Percentiles rank a stretch among this genome's conserved stretches.
phyloP scores from a whole-genome alignment of 2,113 vertebrate species.

The Tenebrosternarchus preto region DNA sequence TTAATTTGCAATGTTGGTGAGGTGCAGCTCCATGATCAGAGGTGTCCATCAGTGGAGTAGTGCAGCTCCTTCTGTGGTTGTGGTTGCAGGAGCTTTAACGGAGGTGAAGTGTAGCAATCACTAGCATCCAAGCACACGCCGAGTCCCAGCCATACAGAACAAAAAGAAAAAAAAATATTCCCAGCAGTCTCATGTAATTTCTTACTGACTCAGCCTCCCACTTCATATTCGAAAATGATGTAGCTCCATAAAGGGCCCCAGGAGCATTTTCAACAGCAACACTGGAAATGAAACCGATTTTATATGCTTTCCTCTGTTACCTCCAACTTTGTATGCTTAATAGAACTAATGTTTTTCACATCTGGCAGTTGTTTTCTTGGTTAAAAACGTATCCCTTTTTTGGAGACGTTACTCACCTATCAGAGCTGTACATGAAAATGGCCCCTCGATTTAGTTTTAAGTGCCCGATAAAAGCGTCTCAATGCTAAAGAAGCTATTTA shows the following conservation, averaged over 20 bases:
- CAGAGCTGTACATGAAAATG: too few relatives aligned
- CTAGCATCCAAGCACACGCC: conserved; percentile 20
- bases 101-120: conserved; percentile 31
- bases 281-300: conserved; percentile 14
- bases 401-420: not conserved
- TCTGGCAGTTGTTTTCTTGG: not conserved
- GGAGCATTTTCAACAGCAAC: conserved; percentile 26
- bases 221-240: conserved; percentile 27
- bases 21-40: too few relatives aligned
- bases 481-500: not conserved
- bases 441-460: too few relatives aligned
- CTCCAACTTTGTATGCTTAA: not conserved
- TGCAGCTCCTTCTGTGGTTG: conserved; percentile 14
- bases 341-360: not conserved
- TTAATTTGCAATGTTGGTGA: too few relatives aligned
- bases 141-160: conserved; percentile 15
- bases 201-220: conserved; percentile 26
- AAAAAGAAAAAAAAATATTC: conserved; percentile 27
- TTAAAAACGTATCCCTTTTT: not conserved
- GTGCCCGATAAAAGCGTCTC: too few relatives aligned
- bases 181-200: conserved; percentile 24
- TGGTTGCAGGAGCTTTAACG: conserved; percentile 18
- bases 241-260: conserved; percentile 12
- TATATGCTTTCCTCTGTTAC: conserved; percentile 12
- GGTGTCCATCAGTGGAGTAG: not conserved